Evolutionary conservation across 2,797 vertebrate species (phyloP).

Genomic region (Periparus ater): DNA sequence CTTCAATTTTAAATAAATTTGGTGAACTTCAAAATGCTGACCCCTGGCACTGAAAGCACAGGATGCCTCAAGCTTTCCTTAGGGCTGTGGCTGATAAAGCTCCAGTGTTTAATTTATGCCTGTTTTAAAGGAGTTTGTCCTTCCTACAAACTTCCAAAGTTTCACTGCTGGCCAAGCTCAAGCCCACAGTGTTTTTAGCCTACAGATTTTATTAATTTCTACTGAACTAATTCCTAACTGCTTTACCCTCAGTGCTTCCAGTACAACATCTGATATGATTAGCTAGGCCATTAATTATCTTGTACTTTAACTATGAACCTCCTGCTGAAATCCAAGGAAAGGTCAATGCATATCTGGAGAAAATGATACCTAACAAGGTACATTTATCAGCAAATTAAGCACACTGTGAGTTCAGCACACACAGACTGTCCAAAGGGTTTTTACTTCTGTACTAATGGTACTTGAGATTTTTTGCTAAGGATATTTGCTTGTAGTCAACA

Average conservation of each 20-base stretch:
- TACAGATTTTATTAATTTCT: not conserved
- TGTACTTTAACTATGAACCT: constrained; percentile 16
- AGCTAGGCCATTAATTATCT: constrained; percentile 51
- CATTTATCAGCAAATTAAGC: constrained; percentile 52
- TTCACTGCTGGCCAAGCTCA: not conserved
- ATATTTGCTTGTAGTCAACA: not conserved
- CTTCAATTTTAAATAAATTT: not conserved
- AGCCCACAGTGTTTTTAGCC: not conserved
- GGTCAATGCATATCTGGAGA: constrained; percentile 4
- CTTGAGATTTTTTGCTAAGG: not conserved
- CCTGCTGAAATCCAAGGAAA: constrained; percentile 34
- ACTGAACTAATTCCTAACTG: constrained; percentile 2
- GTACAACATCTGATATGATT: constrained; percentile 37
- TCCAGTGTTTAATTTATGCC: not conserved
- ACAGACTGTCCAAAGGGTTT: not conserved
- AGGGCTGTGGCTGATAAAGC: not conserved
- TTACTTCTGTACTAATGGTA: not conserved
- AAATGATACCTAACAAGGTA: constrained; percentile 3
- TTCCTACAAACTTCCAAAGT: not conserved
- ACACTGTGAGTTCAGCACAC: not conserved
- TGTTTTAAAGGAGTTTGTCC: not conserved
- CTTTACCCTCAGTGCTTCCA: constrained; percentile 11
- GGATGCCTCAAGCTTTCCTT: not conserved
- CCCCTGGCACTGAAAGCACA: not conserved
- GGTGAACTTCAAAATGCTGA: not conserved